Percentiles rank a stretch among this genome's conserved stretches.
Evolutionary conservation across 2,797 vertebrate genomes (phyloP).

Genomic region (Siniperca undulata): DNA sequence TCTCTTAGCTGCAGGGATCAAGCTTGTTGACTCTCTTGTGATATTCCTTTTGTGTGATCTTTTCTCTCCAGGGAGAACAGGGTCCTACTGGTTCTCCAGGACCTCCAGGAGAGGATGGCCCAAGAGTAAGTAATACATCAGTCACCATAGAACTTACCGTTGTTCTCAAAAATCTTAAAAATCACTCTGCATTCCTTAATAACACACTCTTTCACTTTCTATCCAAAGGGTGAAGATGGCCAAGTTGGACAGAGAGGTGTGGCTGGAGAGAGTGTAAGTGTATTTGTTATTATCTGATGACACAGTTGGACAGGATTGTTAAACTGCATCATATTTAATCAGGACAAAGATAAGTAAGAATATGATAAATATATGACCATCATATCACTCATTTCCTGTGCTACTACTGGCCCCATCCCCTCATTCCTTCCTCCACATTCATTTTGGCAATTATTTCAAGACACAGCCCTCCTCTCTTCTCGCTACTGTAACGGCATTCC

Average conservation of each 20-base stretch:
- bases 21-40: slow-evolving; percentile 10
- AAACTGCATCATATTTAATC: background rate
- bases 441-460: slow-evolving; percentile 55
- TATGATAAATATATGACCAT: background rate
- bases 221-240: slow-evolving; percentile 94
- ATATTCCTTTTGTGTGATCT: slow-evolving; percentile 42
- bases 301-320: background rate
- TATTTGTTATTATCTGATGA: slow-evolving; percentile 10
- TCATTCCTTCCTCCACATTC: slow-evolving; percentile 28
- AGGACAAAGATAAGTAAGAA: slow-evolving; percentile 9
- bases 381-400: slow-evolving; percentile 1
- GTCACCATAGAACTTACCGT: background rate
- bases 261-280: slow-evolving; percentile 95
- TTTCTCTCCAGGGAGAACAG: slow-evolving; percentile 88
- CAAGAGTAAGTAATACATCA: slow-evolving; percentile 86
- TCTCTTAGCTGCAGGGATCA: slow-evolving; percentile 12
- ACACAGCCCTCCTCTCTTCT: slow-evolving; percentile 19
- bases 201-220: slow-evolving; percentile 12
- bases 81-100: slow-evolving; percentile 94
- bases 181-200: slow-evolving; percentile 7
- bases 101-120: slow-evolving; percentile 95
- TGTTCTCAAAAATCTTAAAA: background rate
- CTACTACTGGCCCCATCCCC: slow-evolving; percentile 6
- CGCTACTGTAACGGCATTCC: slow-evolving; percentile 47
- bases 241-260: slow-evolving; percentile 96